Evolutionary conservation across 2,113 vertebrate species (phyloP), one percentile per base, ranked within the genome.

Genomic region (Oryzias javanicus): DNA sequence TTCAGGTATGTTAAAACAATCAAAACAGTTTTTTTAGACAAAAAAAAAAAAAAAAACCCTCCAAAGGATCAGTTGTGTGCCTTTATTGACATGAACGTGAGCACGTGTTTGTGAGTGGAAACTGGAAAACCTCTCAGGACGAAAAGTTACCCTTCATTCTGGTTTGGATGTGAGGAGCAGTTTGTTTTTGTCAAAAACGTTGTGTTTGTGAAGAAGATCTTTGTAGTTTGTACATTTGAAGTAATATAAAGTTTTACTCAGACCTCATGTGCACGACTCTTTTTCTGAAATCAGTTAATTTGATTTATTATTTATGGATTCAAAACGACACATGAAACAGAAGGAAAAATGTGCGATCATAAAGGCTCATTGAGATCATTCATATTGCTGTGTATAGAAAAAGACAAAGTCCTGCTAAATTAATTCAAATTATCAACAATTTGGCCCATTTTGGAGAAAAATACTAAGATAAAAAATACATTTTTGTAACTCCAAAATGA

Each of bases 61-160:
- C 54, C 62, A 76, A 74, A 81, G 64, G 44, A 59, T 56, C 55
- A 54, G 61, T 47, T n/a, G 47, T 52, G 44, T 42, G n/a, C 46
- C 53, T 80, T 49, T 61, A 45, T 35, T 72, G 57, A 44, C 63
- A 58, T 59, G 24, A 40, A 64, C 50, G 53, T 44, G 19, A 67
- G 18, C 17, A 73, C 64, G 44, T 7, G 14, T 51, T 54, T 62
- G 22, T 27, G 19, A 49, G 49, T 46, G 16, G 41, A 63, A 79
- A 89, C 80, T 88, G 85, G 77, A 84, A 70, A 61, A 49, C 6
- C 70, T 80, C 83, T 87, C 83, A 88, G 82, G 79, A 78, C 41
- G 54, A 60, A 42, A 41, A 12, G 35, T 50, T 18, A 49, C 50
- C 61, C 70, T 60, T 8, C 61, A n/a, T 58, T 14, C 70, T 49